Evolutionary conservation across 2,797 vertebrate genomes (phyloP).

Genomic region (Phrynocephalus guinanensis): DNA sequence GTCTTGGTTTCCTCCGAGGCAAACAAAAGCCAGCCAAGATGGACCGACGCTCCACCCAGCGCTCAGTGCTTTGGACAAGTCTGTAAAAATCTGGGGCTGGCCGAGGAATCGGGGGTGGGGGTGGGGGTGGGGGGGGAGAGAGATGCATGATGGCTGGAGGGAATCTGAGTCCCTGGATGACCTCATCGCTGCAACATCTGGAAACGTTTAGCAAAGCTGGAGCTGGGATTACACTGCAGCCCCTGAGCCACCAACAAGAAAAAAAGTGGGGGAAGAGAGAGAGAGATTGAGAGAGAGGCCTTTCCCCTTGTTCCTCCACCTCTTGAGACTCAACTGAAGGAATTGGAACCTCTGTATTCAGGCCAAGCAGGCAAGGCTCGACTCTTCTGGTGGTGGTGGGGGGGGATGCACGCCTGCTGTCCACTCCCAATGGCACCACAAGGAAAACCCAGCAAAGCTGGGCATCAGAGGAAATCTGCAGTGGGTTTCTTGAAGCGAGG

Average conservation of each 20-base stretch:
- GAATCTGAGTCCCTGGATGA: constrained; percentile 11
- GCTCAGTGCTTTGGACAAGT: not conserved
- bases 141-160: not conserved
- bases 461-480: too few relatives aligned
- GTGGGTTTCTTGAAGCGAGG: too few relatives aligned
- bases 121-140: not conserved
- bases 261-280: too few relatives aligned
- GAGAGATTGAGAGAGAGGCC: not conserved
- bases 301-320: not conserved
- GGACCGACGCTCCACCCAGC: not conserved
- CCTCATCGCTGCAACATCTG: constrained; percentile 40
- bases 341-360: too few relatives aligned
- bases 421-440: too few relatives aligned
- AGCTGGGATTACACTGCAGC: not conserved
- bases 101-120: not conserved
- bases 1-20: not conserved
- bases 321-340: not conserved
- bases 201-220: not conserved
- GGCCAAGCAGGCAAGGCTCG: not conserved
- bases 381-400: too few relatives aligned
- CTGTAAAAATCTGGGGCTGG: not conserved
- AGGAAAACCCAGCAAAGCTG: too few relatives aligned
- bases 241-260: not conserved
- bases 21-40: not conserved
- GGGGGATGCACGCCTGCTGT: too few relatives aligned